Percentiles rank a stretch among this genome's conserved stretches.
Conservation (phyloP, 2,797 vertebrate species). For the Lateolabrax maculatus region DNA sequence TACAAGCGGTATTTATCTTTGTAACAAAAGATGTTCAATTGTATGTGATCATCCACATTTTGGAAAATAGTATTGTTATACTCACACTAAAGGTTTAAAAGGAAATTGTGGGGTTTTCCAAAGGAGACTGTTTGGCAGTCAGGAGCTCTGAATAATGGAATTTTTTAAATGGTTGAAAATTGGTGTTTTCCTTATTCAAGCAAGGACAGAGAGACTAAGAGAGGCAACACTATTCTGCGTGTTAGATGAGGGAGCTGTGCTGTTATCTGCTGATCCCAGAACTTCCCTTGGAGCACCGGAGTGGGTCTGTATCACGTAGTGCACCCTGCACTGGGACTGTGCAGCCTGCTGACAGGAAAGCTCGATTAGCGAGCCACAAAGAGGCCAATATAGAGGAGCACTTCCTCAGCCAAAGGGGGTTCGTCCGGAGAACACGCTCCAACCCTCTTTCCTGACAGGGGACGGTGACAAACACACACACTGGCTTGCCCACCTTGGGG, state of each 20-base stretch:
- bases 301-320: conserved; percentile 86
- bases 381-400: conserved; percentile 87
- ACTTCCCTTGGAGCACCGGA: conserved; percentile 92
- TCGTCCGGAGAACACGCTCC: conserved; percentile 84
- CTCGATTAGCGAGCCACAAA: conserved; percentile 89
- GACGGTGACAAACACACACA: conserved; percentile 81
- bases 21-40: conserved; percentile 4
- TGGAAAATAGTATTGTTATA: conserved; percentile 24
- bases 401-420: conserved; percentile 86
- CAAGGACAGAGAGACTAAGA: conserved; percentile 70
- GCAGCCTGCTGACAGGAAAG: conserved; percentile 91
- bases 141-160: conserved; percentile 57
- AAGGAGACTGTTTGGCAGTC: conserved; percentile 44
- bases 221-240: conserved; percentile 72
- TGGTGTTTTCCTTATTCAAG: conserved; percentile 74
- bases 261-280: conserved; percentile 94
- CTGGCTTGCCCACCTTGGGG: conserved; percentile 75
- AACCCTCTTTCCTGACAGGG: conserved; percentile 85
- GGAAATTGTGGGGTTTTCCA: conserved; percentile 64
- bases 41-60: conserved; percentile 7
- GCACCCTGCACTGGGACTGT: conserved; percentile 73
- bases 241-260: conserved; percentile 83
- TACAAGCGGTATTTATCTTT: conserved; percentile 6
- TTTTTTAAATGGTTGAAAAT: conserved; percentile 65
- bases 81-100: conserved; percentile 15